phyloP scores from a whole-genome alignment of 1,140 invertebrate genomes.

The Drosophila eugracilis region DNA sequence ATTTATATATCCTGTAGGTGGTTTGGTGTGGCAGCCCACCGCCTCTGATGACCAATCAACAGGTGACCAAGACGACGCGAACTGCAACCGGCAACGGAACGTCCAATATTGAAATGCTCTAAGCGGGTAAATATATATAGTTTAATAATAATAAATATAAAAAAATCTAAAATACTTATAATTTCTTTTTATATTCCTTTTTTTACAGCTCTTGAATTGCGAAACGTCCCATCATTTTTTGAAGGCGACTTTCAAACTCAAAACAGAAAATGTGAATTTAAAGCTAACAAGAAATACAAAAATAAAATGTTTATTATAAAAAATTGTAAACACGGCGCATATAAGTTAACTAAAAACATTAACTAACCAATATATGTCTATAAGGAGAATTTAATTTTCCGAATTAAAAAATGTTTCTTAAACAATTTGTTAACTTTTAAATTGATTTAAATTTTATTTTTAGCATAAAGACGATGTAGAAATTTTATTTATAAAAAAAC shows the following conservation, averaged over 20 bases:
- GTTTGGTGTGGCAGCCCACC: slow-evolving; percentile 82
- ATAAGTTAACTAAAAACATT: slow-evolving; percentile 21
- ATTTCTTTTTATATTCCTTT: neutral
- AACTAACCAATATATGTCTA: neutral
- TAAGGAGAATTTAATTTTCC: slow-evolving; percentile 50
- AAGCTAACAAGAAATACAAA: slow-evolving; percentile 10
- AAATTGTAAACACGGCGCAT: slow-evolving; percentile 1
- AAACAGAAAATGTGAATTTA: slow-evolving; percentile 38
- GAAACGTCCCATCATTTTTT: slow-evolving; percentile 27
- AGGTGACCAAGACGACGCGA: slow-evolving; percentile 80
- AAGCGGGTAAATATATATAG: slow-evolving; percentile 50
- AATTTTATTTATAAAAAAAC: neutral
- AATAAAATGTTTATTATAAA: neutral
- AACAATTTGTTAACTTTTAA: neutral
- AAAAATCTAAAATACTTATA: neutral
- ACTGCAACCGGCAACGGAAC: slow-evolving; percentile 82
- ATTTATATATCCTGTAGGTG: slow-evolving; percentile 39
- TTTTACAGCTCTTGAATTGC: slow-evolving; percentile 14
- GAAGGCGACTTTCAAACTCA: slow-evolving; percentile 2
- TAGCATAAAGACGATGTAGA: slow-evolving; percentile 1
- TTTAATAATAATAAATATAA: no score
- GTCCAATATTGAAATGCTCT: slow-evolving; percentile 83
- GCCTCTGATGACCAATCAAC: slow-evolving; percentile 70
- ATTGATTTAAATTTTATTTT: neutral
- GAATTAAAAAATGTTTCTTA: slow-evolving; percentile 25